A percentile compares a stretch with the other conserved stretches of the same genome.
These are phyloP conservation scores for Australoheros scitulus DNA, from an alignment of 2,113 vertebrate species.

Conservation along the genomic window DNA sequence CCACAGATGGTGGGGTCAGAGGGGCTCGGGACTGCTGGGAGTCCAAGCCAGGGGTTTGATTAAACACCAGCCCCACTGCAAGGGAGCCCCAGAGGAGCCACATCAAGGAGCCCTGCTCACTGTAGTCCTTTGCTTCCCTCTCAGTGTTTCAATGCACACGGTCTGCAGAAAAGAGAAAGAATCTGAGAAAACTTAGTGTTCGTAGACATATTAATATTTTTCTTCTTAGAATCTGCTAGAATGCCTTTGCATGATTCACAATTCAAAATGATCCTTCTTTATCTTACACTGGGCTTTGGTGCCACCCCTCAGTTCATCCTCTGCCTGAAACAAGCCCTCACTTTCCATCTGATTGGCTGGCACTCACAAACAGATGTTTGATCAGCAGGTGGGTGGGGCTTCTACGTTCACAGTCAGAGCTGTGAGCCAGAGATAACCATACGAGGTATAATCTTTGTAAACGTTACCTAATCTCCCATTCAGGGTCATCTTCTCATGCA, in stretches of 20 bases:
- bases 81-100: constrained; percentile 46
- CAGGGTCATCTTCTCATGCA: neutral
- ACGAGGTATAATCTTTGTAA: neutral
- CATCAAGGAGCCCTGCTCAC: constrained; percentile 49
- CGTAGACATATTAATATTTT: neutral
- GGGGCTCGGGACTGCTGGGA: constrained; percentile 61
- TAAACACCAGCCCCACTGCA: constrained; percentile 67
- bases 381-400: neutral
- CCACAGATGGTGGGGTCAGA: constrained; percentile 68
- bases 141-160: neutral
- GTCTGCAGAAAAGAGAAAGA: constrained; percentile 10
- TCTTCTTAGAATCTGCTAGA: neutral
- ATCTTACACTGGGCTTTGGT: neutral
- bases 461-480: neutral
- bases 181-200: neutral
- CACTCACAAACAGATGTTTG: neutral
- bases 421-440: neutral
- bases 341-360: neutral
- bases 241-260: neutral
- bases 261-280: neutral
- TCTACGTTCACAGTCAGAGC: neutral
- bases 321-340: neutral
- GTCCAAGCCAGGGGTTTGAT: constrained; percentile 70
- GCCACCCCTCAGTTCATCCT: neutral
- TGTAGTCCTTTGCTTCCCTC: constrained; percentile 10